Conservation (phyloP, 2,797 vertebrate genomes). For the Ptychadena robeensis region DNA sequence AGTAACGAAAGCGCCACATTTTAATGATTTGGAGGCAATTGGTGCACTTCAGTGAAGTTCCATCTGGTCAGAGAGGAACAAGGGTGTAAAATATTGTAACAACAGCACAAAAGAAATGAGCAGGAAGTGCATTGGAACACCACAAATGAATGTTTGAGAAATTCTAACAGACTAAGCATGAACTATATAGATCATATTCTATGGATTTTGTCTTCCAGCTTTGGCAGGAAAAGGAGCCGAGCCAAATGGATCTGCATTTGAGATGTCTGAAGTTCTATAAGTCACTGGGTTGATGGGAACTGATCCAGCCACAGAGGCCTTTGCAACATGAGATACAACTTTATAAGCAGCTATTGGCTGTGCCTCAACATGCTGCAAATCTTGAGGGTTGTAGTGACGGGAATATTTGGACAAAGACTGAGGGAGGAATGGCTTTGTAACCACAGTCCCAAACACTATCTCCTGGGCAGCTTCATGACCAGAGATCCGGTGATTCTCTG, state of each 20-base stretch:
- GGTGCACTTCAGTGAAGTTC: conserved; percentile 4
- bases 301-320: conserved; percentile 76
- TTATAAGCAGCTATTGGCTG: conserved; percentile 72
- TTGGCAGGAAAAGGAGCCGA: conserved; percentile 83
- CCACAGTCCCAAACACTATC: conserved; percentile 57
- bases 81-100: no score
- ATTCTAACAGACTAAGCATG: neutral
- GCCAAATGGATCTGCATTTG: conserved; percentile 76
- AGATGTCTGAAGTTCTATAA: conserved; percentile 76
- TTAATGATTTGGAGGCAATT: neutral
- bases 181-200: conserved; percentile 52
- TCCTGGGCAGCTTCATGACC: conserved; percentile 65
- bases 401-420: conserved; percentile 91
- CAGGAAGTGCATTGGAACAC: conserved; percentile 61
- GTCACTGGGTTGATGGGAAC: conserved; percentile 79
- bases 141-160: conserved; percentile 47
- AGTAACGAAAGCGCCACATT: neutral
- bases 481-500: conserved; percentile 64
- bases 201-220: conserved; percentile 83
- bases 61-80: neutral
- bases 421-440: conserved; percentile 83
- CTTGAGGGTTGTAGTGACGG: conserved; percentile 85
- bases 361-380: conserved; percentile 59
- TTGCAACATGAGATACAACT: conserved; percentile 75
- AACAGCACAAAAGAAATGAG: conserved; percentile 33